A percentile compares a stretch with the other conserved stretches of the same genome.
Evolutionary conservation across 2,797 vertebrate genomes (phyloP).

Genomic region (Manis javanica): DNA sequence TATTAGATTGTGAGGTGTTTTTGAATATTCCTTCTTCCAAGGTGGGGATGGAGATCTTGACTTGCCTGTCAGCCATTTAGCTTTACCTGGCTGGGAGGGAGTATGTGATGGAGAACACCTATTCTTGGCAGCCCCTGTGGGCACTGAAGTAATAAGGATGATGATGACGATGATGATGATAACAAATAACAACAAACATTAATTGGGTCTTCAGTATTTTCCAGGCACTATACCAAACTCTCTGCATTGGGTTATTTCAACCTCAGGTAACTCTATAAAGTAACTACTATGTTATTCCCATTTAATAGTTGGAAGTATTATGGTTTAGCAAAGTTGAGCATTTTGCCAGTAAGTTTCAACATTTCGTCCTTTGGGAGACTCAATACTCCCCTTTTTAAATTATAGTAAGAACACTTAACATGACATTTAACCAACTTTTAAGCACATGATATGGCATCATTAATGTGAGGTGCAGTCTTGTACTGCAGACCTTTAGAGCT

Average conservation of each 20-base stretch:
- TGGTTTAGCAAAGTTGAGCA: not conserved
- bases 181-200: not conserved
- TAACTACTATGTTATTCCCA: not conserved
- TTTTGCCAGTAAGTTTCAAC: not conserved
- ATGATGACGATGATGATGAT: not conserved
- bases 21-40: not conserved
- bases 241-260: not conserved
- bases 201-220: not conserved
- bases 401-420: not conserved
- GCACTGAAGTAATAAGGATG: not conserved
- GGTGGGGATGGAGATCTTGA: not conserved
- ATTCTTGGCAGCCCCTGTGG: conserved; percentile 7
- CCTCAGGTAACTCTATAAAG: not conserved
- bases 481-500: not conserved
- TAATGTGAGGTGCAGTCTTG: accelerated
- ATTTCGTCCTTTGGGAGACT: not conserved
- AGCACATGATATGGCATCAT: accelerated
- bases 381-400: not conserved
- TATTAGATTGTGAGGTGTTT: conserved; percentile 23
- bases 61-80: not conserved
- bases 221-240: not conserved
- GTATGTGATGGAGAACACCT: not conserved
- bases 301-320: not conserved
- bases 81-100: not conserved
- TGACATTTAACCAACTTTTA: not conserved